Base-by-base conservation (phyloP, 2,888 invertebrate species). In the Hartigia nigra region DNA sequence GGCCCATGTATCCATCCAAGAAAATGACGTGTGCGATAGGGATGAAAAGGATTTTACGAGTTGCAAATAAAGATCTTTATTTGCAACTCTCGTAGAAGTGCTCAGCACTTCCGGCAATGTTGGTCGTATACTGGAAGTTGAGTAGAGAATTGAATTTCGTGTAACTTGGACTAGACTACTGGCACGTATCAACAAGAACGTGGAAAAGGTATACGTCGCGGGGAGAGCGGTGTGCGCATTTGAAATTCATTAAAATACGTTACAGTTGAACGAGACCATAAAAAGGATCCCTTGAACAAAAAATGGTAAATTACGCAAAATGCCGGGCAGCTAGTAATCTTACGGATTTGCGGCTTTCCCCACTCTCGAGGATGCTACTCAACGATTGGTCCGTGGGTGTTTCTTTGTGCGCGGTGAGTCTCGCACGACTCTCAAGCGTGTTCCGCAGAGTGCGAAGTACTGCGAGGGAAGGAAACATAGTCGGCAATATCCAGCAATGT, bases 381-480 rank as follows among this genome's bases (percentile, higher is more conserved):
- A 55, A 55, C 55, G 55, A 55, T 55, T 55, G 55, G 55, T 23
- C 23, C 55, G 55, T 55, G 55, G 55, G 55, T 55, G 55, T 55
- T 55, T 55, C 55, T 55, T 55, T 55, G 55, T 55, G 55, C 55
- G 55, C 55, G 55, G 23, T 23, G 55, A 55, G 55, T 55, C 55
- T 23, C 55, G 55, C 55, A 23, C 55, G 55, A 2, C 55, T 55
- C 55, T 55, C 55, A 23, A 55, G 55, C 55, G 23, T 55, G 55
- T 55, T 55, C 23, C 55, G 39, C 74, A 76, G 77, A 69, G 76
- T 37, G 55, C 76, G 75, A 79, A 74, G 77, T 70, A 78, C 74
- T 70, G 37, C 31, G 35, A 36, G 80, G 69, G 69, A 39, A 74
- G 55, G 74, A n/a, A 31, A 35, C n/a, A 77, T 32, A 31, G 76